Evolutionary conservation across 2,888 invertebrate species (phyloP).

Genomic region (Drosophila kuntzei): DNA sequence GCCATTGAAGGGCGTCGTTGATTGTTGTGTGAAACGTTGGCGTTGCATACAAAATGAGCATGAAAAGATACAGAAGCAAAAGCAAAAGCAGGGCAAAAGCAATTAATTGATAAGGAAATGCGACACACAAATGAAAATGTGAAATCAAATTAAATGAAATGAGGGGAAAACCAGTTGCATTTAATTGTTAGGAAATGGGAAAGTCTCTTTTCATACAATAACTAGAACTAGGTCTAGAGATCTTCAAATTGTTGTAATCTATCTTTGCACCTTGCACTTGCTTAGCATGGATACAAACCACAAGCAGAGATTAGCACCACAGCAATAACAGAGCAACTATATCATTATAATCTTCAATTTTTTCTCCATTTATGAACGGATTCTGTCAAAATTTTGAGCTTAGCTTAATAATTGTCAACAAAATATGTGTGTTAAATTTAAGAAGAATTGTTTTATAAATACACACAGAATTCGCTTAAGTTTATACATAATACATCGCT

Average conservation of each 20-base stretch:
- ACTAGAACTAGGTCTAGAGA: slow-evolving; percentile 25
- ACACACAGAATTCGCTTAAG: slow-evolving; percentile 1
- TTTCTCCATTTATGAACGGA: background rate
- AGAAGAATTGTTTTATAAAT: background rate
- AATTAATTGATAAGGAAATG: slow-evolving; percentile 58
- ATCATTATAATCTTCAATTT: background rate
- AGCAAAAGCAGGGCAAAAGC: slow-evolving; percentile 14
- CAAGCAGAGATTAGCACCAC: background rate
- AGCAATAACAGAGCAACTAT: background rate
- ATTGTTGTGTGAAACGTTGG: slow-evolving; percentile 70
- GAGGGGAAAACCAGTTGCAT: slow-evolving; percentile 8
- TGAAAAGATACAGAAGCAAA: slow-evolving; percentile 1
- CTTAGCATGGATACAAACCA: slow-evolving; percentile 28
- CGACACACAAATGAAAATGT: slow-evolving; percentile 21
- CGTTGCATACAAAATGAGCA: slow-evolving; percentile 65
- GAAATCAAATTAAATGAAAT: background rate
- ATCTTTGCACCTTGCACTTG: slow-evolving; percentile 9
- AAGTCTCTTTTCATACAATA: slow-evolving; percentile 1
- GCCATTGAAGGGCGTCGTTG: slow-evolving; percentile 57
- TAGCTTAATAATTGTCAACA: background rate
- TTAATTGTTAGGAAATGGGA: slow-evolving; percentile 44
- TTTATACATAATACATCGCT: background rate
- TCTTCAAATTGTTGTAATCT: slow-evolving; percentile 16
- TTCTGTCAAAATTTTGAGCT: background rate
- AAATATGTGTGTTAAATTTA: background rate